Percentiles rank a stretch among this genome's conserved stretches.
phyloP scores from a whole-genome alignment of 2,113 vertebrate genomes.

The Pseudopipra pipra region DNA sequence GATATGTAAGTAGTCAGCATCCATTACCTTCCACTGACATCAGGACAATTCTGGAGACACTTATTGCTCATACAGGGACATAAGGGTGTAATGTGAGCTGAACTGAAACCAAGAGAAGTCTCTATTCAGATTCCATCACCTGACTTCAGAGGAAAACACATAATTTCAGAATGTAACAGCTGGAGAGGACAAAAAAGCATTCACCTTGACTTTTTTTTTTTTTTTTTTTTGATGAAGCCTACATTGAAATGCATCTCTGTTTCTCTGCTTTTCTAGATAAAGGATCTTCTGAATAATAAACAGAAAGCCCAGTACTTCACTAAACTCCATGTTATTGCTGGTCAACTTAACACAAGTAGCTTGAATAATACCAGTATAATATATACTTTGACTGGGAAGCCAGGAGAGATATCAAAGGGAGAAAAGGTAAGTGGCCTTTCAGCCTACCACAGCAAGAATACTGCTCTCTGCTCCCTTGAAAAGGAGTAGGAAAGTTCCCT shows the following conservation, averaged over 20 bases:
- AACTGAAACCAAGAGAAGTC: background rate
- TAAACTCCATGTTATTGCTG: conserved; percentile 88
- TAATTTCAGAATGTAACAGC: background rate
- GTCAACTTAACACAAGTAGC: conserved; percentile 72
- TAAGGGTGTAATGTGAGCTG: background rate
- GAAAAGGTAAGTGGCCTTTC: conserved; percentile 71
- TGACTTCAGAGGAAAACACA: background rate
- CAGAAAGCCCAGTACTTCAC: conserved; percentile 79
- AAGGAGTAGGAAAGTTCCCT: background rate
- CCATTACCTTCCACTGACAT: background rate
- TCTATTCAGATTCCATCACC: background rate
- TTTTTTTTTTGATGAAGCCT: background rate
- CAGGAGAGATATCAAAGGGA: conserved; percentile 73
- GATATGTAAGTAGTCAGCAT: background rate
- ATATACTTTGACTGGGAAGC: conserved; percentile 87
- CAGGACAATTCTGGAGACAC: background rate
- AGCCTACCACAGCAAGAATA: background rate
- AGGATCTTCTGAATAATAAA: conserved; percentile 70
- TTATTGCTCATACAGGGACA: background rate
- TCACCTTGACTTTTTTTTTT: background rate
- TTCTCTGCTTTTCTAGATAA: conserved; percentile 69
- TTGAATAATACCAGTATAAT: conserved; percentile 76
- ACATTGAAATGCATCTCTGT: background rate
- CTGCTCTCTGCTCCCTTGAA: background rate
- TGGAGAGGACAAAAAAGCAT: background rate